These are phyloP conservation scores for Ondatra zibethicus DNA, from an alignment of 2,113 vertebrate species.

Conservation along the genomic window DNA sequence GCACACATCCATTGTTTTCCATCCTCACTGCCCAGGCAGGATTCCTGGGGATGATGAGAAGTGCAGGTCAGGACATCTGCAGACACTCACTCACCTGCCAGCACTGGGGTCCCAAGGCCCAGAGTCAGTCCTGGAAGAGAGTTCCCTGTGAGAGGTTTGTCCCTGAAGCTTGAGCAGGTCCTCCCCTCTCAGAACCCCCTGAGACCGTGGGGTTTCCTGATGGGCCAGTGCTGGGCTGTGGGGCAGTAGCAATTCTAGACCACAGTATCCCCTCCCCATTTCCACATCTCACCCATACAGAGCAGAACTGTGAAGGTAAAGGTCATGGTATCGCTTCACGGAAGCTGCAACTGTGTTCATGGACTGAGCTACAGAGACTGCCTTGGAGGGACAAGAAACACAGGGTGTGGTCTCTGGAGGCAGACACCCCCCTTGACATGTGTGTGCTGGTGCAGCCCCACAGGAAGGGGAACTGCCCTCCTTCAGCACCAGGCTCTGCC, in stretches of 20 bases:
- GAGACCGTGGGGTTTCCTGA: neutral
- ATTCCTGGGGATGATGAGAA: neutral
- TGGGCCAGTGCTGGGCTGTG: neutral
- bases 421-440: neutral
- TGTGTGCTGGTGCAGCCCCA: neutral
- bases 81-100: constrained; percentile 15
- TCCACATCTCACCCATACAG: neutral
- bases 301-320: too few species aligned
- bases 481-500: too few species aligned
- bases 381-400: neutral
- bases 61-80: too few species aligned
- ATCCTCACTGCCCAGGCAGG: too few species aligned
- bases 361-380: neutral
- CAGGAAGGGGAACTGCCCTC: neutral
- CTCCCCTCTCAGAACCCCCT: neutral
- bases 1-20: too few species aligned
- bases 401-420: neutral
- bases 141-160: neutral
- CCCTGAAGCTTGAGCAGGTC: neutral
- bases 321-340: neutral
- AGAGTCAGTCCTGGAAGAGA: constrained; percentile 11
- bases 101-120: neutral
- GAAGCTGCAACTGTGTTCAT: neutral
- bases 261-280: too few species aligned
- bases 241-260: too few species aligned